phyloP scores from a whole-genome alignment of 2,113 vertebrate genomes.

The Diadophis punctatus region DNA sequence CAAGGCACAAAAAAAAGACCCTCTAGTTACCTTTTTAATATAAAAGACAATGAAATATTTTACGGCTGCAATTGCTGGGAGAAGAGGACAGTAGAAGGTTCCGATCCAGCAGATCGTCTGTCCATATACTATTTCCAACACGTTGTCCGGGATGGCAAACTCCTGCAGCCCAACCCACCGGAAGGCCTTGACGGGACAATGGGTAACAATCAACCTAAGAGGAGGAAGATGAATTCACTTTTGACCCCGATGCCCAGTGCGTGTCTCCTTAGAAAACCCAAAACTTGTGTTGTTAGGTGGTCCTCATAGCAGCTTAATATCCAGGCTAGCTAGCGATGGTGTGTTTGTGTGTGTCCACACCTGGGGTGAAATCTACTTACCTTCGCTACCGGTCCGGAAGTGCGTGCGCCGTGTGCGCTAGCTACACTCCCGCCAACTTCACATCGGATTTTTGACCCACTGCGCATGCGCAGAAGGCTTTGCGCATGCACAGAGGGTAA shows the following conservation, averaged over 20 bases:
- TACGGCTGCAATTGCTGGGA: conserved; percentile 88
- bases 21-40: conserved; percentile 84
- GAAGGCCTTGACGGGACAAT: conserved; percentile 71
- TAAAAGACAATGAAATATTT: conserved; percentile 96
- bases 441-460: too few species aligned
- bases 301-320: neutral
- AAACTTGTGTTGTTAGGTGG: conserved; percentile 10
- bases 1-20: neutral
- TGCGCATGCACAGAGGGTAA: too few species aligned
- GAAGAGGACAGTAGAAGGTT: conserved; percentile 88
- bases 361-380: too few species aligned
- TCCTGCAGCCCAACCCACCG: conserved; percentile 86
- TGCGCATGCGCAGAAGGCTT: too few species aligned
- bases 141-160: conserved; percentile 88
- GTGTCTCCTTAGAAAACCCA: neutral
- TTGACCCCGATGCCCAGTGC: neutral
- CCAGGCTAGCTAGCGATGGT: neutral
- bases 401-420: too few species aligned
- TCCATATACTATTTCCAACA: conserved; percentile 90
- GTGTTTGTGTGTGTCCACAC: too few species aligned
- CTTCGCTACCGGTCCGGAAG: too few species aligned
- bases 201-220: conserved; percentile 80
- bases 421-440: too few species aligned
- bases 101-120: conserved; percentile 98
- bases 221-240: neutral